Percentiles rank a stretch among this genome's conserved stretches.
Conservation (phyloP, 2,113 vertebrate species). For the Onychorhynchus coronatus region DNA sequence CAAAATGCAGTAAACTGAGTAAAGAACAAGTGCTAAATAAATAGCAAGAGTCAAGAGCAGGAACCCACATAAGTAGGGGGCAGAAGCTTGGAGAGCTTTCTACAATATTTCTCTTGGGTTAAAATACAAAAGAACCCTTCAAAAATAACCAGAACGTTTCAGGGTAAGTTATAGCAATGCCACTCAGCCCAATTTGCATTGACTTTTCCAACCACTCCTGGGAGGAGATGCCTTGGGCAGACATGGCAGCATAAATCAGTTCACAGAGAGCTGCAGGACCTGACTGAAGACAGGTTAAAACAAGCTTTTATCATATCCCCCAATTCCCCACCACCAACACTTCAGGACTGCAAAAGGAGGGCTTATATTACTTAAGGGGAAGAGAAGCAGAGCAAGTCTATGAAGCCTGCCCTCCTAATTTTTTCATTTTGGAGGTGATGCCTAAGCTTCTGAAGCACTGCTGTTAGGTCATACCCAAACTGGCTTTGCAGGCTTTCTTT, state of each 20-base stretch:
- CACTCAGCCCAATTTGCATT: background rate
- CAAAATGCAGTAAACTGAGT: constrained; percentile 53
- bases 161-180: background rate
- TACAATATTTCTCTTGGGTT: constrained; percentile 48
- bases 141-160: background rate
- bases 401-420: background rate
- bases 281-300: no score
- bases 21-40: constrained; percentile 69
- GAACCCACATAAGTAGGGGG: constrained; percentile 53
- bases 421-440: background rate
- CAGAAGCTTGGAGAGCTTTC: constrained; percentile 43
- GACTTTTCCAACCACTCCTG: background rate
- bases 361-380: background rate
- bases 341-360: background rate
- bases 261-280: background rate
- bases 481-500: background rate
- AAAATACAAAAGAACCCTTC: constrained; percentile 35
- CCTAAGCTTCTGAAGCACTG: background rate
- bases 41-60: constrained; percentile 64
- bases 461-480: background rate
- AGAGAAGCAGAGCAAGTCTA: background rate
- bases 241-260: background rate
- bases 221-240: background rate
- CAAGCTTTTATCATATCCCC: background rate
- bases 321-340: background rate